These are phyloP conservation scores for Antheraea mylitta DNA, from an alignment of 1,140 invertebrate genomes.

Conservation along the genomic window DNA sequence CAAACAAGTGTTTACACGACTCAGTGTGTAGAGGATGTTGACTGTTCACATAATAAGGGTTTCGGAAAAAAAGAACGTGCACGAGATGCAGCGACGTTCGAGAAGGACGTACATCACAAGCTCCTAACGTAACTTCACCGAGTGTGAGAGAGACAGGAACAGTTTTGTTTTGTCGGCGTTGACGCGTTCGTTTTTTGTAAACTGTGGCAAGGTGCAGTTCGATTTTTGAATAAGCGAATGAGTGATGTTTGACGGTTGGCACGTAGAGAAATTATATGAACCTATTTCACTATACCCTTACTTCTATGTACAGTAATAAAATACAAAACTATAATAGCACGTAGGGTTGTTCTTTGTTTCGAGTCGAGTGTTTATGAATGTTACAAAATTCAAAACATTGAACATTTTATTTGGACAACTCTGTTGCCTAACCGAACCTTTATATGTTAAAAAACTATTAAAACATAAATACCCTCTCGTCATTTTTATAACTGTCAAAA, in stretches of 20 bases:
- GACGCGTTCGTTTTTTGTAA: conserved; percentile 53
- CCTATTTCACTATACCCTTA: background rate
- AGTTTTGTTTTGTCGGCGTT: conserved; percentile 50
- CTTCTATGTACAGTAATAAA: too few relatives aligned
- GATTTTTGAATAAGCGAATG: conserved; percentile 4
- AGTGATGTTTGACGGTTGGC: background rate
- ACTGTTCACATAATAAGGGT: conserved; percentile 28
- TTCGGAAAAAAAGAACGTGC: conserved; percentile 56
- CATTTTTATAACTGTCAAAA: too few relatives aligned
- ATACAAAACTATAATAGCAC: too few relatives aligned
- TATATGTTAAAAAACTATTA: too few relatives aligned
- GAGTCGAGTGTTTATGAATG: too few relatives aligned
- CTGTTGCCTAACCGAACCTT: too few relatives aligned
- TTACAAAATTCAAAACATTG: too few relatives aligned
- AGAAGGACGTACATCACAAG: conserved; percentile 34
- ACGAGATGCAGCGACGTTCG: conserved; percentile 46
- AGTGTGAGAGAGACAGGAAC: conserved; percentile 34
- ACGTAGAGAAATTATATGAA: background rate
- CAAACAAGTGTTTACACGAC: conserved; percentile 39
- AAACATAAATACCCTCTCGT: too few relatives aligned
- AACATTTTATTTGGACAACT: too few relatives aligned
- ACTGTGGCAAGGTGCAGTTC: background rate
- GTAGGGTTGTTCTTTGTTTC: too few relatives aligned
- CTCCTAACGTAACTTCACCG: conserved; percentile 23
- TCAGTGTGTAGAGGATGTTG: conserved; percentile 3